A percentile compares a stretch with the other conserved stretches of the same genome.
Conservation (phyloP, 2,797 vertebrate genomes). For the Todus mexicanus region DNA sequence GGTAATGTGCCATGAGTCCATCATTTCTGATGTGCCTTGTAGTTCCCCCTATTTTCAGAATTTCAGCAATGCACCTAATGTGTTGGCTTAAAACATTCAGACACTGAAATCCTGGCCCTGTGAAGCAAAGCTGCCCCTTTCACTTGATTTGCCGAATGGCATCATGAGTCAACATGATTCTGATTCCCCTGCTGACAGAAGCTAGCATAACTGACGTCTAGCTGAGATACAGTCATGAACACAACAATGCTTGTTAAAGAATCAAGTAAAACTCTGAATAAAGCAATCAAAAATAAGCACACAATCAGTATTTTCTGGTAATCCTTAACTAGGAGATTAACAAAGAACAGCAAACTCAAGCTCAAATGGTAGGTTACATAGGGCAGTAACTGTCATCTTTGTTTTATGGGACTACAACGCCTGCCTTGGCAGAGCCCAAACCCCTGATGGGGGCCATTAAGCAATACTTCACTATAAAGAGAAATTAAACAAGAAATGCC, state of each 20-base stretch:
- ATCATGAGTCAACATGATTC: not conserved
- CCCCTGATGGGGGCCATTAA: not conserved
- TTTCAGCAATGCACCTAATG: not conserved
- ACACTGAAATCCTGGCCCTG: not conserved
- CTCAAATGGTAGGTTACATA: not conserved
- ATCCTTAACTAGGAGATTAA: not conserved
- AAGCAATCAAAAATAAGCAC: not conserved
- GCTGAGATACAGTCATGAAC: not conserved
- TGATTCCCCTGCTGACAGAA: not conserved
- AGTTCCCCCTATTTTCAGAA: not conserved
- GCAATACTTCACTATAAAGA: not conserved
- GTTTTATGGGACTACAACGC: not conserved
- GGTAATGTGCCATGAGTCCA: not conserved
- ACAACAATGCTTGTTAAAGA: not conserved
- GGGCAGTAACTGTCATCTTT: not conserved
- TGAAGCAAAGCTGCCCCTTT: not conserved
- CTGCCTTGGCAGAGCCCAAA: not conserved
- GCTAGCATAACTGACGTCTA: not conserved
- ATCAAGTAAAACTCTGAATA: not conserved
- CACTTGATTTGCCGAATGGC: constrained; percentile 11
- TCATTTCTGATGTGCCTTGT: not conserved
- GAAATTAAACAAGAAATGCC: not conserved
- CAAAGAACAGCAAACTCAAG: not conserved
- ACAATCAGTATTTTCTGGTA: not conserved
- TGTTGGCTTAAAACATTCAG: not conserved